Base-by-base conservation (phyloP, 2,113 vertebrate species). In the Australoheros scitulus region DNA sequence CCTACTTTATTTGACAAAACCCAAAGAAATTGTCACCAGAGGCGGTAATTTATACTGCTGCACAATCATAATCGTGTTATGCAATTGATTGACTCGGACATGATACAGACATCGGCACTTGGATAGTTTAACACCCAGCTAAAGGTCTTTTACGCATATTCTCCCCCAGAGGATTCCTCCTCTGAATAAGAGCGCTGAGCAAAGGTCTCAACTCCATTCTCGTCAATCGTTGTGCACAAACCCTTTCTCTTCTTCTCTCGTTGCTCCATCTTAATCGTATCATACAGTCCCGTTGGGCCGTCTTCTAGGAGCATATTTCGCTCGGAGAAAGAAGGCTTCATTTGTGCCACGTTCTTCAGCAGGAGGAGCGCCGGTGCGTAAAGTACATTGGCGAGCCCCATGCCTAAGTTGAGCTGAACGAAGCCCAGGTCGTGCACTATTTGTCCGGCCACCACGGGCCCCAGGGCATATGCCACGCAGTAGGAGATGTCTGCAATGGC, bases 401-500 rank as follows among this genome's bases (percentile, higher is more conserved):
- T 99, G 85, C 97, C 98, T 38, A 99, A 91, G 84, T 98, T 99
- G 56, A 99, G 97, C 89, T 98, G 97, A 0, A 94, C 96, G 4
- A 99, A 99, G 75, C 98, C 98, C 56, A 97, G 95, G 63, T 97
- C 95, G 90, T 99, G 98, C 60, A 99, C 98, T 1, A 99, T 98
- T 86, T 99, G 97, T 50, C 98, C 97, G 0, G 98, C 98, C 81
- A 96, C 97, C 1, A 99, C 92, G 70, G 98, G 98, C 75, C 98
- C 98, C 77, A 99, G 90, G 34, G 98, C 98, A 0, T 99, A 99
- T 0, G 98, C 98, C 91, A 99, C 96, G 0, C 95, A 99, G 82
- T 99, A 99, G 75, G 98, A 99, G 94, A 99, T 99, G 92, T 99
- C 98, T 0, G 98, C 98, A 3, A 99, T 99, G 89, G 98, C 98